Evolutionary conservation across 2,888 invertebrate genomes (phyloP), one percentile per base, ranked within the genome.

Genomic region (Nowickia ferox): DNA sequence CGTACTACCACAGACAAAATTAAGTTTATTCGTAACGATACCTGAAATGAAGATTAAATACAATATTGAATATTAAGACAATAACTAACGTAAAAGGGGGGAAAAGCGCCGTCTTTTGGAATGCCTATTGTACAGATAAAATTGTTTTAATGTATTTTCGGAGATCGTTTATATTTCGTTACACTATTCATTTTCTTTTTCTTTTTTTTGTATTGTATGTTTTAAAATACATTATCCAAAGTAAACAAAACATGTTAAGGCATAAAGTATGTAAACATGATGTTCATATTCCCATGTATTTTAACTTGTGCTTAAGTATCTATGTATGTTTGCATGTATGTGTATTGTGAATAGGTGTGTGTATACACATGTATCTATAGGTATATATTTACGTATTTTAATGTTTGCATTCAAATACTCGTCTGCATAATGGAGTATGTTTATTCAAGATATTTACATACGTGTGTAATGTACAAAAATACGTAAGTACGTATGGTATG

Each of bases 131-230:
- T 88, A 88, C 88, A 89, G 90, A 91, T 91, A 91, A 91, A 90
- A 90, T 89, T 90, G 89, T 89, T 91, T 90, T 89, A 90, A 90
- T 90, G 90, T 91, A 90, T 89, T 88, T 90, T 89, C 87, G 88
- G 88, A 90, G 89, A 90, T 90, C 90, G 90, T 89, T 90, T 90
- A 90, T 90, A 90, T 89, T 90, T 88, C 88, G 89, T 79, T 83
- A 87, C 71, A 79, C 65, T 83, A 72, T 57, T 59, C n/a, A 11
- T 8, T 68, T 17, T 63, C 6, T 17, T 66, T 22, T 30, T 30
- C 6, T 30, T 30, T 30, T 6, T 30, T 30, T 30, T 30, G 30
- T 30, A 30, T 30, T 69, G 17, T 63, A 15, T 61, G 22, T 75
- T 78, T 11, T 44, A 46, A 71, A 72, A 65, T 75, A 75, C 71